Base-by-base conservation (phyloP, 2,888 invertebrate genomes). In the Bellardia bayeri region DNA sequence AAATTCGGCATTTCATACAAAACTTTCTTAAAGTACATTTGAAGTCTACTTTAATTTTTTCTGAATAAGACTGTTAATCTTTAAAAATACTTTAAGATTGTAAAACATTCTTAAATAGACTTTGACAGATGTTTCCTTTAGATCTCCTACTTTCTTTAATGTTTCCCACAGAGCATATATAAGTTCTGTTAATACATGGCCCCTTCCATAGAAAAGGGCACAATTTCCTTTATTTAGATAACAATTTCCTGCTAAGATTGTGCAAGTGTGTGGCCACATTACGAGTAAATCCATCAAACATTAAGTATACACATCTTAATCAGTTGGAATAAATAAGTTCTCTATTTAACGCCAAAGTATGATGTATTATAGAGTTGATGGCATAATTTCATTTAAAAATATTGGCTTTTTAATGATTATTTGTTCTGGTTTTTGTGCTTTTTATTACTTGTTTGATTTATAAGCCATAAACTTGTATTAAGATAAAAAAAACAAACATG, bases 391-490 rank as follows among this genome's bases (percentile, higher is more conserved):
- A 63, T 37, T 63, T 3, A 58, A 51, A 23, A 58, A 30, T 30
- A 13, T 30, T 58, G 58, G 58, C 58, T 58, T 58, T 58, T 58
- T 30, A 58, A 58, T 58, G 58, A 30, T 37, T 54, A 54, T n/a
- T 64, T 64, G 8, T 37, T 8, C 7, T 40, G 64, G 40, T 64
- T 37, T 11, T 63, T 45, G 3, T 13, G 40, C 23, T 63, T 45
- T 51, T 68, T 71, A 40, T 61, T 80, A 56, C 33, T 33, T 64
- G 37, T 68, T 68, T 61, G 51, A 76, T 82, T 82, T 82, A 82
- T 64, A 66, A 58, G 56, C 66, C 82, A 75, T 75, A 61, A 75
- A 82, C 16, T 51, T 82, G 66, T 66, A 58, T 82, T 74, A 37
- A 23, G 23, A 1, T 23, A 23, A 23, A 23, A 23, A 23, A 61